Conservation (phyloP, 2,113 vertebrate species). For the Hydrolagus affinis region DNA sequence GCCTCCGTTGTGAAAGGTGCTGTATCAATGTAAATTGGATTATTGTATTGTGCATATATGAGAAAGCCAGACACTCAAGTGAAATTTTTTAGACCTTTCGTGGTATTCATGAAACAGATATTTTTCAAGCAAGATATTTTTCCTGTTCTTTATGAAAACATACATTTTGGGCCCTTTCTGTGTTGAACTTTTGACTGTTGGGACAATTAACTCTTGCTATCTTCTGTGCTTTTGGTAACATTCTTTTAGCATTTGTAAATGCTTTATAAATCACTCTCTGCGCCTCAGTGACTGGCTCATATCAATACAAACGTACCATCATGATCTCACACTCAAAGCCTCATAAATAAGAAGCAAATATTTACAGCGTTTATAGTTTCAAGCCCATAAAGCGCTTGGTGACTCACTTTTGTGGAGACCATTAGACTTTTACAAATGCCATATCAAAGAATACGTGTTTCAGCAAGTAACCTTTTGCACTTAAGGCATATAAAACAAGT, state of each 20-base stretch:
- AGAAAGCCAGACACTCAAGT: too few species aligned
- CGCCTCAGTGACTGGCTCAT: neutral
- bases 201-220: neutral
- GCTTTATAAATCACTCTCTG: neutral
- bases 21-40: too few species aligned
- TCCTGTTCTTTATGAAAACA: too few species aligned
- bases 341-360: too few species aligned
- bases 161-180: too few species aligned
- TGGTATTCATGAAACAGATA: too few species aligned
- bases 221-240: neutral
- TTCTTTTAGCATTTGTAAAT: neutral
- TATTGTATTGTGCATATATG: too few species aligned
- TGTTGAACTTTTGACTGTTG: neutral
- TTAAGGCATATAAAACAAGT: neutral
- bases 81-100: too few species aligned
- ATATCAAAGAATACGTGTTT: neutral
- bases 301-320: neutral
- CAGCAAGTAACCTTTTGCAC: neutral
- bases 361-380: neutral
- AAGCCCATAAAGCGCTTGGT: neutral
- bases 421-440: neutral
- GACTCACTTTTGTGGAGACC: neutral
- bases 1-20: too few species aligned
- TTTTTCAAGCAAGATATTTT: too few species aligned
- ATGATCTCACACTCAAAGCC: too few species aligned